A percentile compares a stretch with the other conserved stretches of the same genome.
Conservation (phyloP, 2,113 vertebrate species). For the Pandion haliaetus region DNA sequence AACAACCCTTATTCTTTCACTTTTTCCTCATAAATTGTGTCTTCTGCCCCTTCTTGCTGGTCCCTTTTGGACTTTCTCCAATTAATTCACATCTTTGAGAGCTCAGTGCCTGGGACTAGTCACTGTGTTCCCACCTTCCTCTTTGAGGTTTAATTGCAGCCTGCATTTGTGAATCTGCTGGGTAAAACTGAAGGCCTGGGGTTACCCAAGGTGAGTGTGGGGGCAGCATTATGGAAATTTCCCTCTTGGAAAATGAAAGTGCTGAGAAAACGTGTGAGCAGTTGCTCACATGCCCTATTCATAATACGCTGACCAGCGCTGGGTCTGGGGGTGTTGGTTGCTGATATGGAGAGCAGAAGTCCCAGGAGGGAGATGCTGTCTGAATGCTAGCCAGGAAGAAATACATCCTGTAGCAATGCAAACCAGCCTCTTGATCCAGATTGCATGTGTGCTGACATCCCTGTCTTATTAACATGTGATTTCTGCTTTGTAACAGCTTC, state of each 20-base stretch:
- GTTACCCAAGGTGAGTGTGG: background rate
- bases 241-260: background rate
- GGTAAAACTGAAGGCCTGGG: background rate
- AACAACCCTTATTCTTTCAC: background rate
- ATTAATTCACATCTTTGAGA: background rate
- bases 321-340: background rate
- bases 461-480: no score
- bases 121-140: background rate
- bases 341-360: background rate
- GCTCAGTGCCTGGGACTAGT: background rate
- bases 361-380: background rate
- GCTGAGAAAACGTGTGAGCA: background rate
- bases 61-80: background rate
- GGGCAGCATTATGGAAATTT: slow-evolving; percentile 1
- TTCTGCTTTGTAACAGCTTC: background rate
- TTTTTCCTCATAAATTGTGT: background rate
- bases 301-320: accelerated
- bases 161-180: slow-evolving; percentile 20
- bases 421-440: background rate
- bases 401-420: background rate
- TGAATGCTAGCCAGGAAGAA: background rate
- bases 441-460: background rate
- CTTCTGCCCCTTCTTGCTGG: background rate
- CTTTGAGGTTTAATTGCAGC: background rate
- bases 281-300: accelerated